Conservation (phyloP, 1,140 invertebrate genomes). For the Anastrepha ludens region DNA sequence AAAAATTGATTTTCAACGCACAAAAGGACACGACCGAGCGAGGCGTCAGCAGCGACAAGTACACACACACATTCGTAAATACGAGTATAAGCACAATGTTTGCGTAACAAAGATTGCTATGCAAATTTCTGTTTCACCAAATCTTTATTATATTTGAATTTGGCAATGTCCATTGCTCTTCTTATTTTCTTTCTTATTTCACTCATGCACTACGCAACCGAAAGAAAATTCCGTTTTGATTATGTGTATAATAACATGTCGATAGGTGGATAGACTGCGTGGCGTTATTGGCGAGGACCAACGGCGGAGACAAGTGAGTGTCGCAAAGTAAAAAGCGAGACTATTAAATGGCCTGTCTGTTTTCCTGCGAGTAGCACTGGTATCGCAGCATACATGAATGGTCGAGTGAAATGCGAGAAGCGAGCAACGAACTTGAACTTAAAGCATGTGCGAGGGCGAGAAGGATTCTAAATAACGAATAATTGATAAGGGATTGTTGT, state of each 20-base stretch:
- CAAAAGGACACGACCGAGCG: conserved; percentile 10
- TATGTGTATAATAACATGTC: conserved; percentile 42
- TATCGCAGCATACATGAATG: neutral
- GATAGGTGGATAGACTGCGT: conserved; percentile 40
- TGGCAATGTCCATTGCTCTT: neutral
- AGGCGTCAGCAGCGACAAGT: neutral
- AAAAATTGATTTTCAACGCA: conserved; percentile 32
- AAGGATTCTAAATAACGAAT: neutral
- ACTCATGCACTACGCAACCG: neutral
- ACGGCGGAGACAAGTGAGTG: conserved; percentile 47
- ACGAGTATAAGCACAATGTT: neutral
- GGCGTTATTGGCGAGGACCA: conserved; percentile 45
- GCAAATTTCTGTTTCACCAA: neutral
- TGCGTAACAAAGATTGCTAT: neutral
- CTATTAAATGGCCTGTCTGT: neutral
- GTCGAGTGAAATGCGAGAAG: neutral
- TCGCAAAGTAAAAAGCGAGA: conserved; percentile 38
- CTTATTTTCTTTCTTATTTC: neutral
- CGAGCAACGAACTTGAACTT: neutral
- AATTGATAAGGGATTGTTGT: conserved; percentile 4
- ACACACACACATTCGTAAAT: neutral
- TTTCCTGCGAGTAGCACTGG: neutral
- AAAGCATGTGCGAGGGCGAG: neutral
- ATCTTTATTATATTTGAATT: neutral
- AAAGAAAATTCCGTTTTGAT: neutral